Evolutionary conservation across 35 echinoderm and acorn worm species (phyloP).

Genomic region (Nesometra sesokonis): DNA sequence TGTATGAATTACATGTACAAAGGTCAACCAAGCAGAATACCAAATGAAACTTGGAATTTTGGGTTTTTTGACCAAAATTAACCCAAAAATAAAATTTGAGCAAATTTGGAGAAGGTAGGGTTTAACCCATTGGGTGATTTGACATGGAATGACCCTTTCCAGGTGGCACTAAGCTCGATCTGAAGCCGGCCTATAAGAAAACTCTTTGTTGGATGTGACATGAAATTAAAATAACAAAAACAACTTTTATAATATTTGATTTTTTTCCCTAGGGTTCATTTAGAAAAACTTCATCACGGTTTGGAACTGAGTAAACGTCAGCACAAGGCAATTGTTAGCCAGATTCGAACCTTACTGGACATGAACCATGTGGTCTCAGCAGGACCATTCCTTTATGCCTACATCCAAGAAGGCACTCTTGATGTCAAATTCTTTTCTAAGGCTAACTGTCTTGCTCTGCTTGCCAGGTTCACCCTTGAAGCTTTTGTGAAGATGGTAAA

Average conservation of each 20-base stretch:
- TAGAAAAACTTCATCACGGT: constrained; percentile 53
- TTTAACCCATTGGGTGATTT: too few species aligned
- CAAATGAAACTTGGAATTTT: too few species aligned
- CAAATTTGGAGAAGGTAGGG: too few species aligned
- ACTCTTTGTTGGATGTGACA: too few species aligned
- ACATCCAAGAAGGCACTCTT: constrained; percentile 71
- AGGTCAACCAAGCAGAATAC: too few species aligned
- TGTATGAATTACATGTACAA: too few species aligned
- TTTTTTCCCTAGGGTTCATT: constrained; percentile 36
- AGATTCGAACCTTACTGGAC: constrained; percentile 80
- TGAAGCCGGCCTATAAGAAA: too few species aligned
- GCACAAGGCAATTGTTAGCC: constrained; percentile 62
- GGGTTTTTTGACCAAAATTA: too few species aligned
- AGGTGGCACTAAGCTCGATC: too few species aligned
- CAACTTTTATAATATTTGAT: neutral
- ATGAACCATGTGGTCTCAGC: constrained; percentile 93
- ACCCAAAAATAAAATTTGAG: too few species aligned
- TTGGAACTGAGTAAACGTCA: constrained; percentile 75
- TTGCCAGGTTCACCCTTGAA: constrained; percentile 82
- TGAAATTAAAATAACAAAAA: too few species aligned
- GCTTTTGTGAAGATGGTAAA: constrained; percentile 91
- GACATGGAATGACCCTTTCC: too few species aligned
- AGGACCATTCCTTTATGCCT: constrained; percentile 96
- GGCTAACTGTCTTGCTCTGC: constrained; percentile 77
- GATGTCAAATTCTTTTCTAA: constrained; percentile 72